A percentile compares a stretch with the other conserved stretches of the same genome.
phyloP scores from a whole-genome alignment of 1,140 invertebrate species.

The Globodera ellingtonae region DNA sequence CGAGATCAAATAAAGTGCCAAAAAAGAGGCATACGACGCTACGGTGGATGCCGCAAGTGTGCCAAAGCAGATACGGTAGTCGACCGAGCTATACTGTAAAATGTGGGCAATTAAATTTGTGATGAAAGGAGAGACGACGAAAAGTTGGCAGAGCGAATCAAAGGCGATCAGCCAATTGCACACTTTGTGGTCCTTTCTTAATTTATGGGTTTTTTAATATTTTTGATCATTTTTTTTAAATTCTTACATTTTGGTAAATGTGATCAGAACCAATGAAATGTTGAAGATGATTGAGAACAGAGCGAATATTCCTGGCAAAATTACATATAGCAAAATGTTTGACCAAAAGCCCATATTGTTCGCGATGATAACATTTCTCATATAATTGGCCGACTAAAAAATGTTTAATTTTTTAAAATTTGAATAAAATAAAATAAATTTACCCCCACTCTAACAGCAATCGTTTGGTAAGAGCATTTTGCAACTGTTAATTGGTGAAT shows the following conservation, averaged over 20 bases:
- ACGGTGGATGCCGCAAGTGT: slow-evolving; percentile 4
- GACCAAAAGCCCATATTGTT: neutral
- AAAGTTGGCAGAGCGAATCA: neutral
- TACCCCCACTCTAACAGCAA: neutral
- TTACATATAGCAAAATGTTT: neutral
- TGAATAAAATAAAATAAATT: neutral
- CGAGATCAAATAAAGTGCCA: slow-evolving; percentile 25
- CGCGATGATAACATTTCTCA: neutral
- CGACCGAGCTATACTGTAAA: neutral
- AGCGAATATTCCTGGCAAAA: neutral
- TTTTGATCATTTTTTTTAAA: neutral
- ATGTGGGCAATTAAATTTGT: neutral
- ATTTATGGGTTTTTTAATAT: neutral
- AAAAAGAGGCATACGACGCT: slow-evolving; percentile 19
- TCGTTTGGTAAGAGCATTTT: neutral
- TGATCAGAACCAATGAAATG: neutral
- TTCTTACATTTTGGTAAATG: neutral
- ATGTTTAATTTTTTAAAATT: no score
- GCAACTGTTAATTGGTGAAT: neutral
- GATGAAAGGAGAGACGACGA: neutral
- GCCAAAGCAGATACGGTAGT: slow-evolving; percentile 5
- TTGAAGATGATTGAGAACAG: neutral
- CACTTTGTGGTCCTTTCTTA: neutral
- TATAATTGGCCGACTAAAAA: neutral
- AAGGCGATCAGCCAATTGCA: slow-evolving; percentile 23